phyloP scores from a whole-genome alignment of 2,888 invertebrate genomes.

The Acleris cristana region DNA sequence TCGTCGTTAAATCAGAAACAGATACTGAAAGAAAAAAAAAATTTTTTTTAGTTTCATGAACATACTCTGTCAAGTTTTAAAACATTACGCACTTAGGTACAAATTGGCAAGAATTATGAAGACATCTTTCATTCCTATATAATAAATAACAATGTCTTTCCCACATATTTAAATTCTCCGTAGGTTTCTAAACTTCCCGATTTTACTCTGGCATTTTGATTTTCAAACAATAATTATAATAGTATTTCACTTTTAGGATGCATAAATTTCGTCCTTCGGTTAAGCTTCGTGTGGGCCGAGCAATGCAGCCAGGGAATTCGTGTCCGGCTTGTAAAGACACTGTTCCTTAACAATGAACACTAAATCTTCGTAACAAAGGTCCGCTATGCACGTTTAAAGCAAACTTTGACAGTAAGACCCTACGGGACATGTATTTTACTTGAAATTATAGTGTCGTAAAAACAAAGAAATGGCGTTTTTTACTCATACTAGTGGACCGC shows the following conservation, averaged over 20 bases:
- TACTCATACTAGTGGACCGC: too few species aligned
- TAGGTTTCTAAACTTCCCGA: too few species aligned
- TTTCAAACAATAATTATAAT: background rate
- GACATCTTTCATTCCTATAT: too few species aligned
- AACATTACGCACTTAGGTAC: too few species aligned
- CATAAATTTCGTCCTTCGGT: background rate
- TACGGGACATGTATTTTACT: slow-evolving; percentile 1
- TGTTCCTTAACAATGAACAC: slow-evolving; percentile 13
- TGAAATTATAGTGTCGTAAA: background rate
- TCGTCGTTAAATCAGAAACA: too few species aligned
- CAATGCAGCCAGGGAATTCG: slow-evolving; percentile 49
- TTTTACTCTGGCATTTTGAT: too few species aligned
- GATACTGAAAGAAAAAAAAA: too few species aligned
- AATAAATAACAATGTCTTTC: too few species aligned
- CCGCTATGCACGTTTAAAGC: slow-evolving; percentile 5
- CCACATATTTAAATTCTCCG: too few species aligned
- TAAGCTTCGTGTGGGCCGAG: background rate
- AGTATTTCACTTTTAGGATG: background rate
- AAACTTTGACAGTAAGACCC: slow-evolving; percentile 3
- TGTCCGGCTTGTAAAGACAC: slow-evolving; percentile 47
- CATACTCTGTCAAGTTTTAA: too few species aligned
- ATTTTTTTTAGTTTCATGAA: too few species aligned
- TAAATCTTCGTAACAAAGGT: slow-evolving; percentile 19
- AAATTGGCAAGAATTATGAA: too few species aligned
- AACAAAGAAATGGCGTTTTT: background rate